These are phyloP conservation scores for Caenorhabditis imperialis DNA, from an alignment of 2,888 invertebrate genomes.

Conservation along the genomic window DNA sequence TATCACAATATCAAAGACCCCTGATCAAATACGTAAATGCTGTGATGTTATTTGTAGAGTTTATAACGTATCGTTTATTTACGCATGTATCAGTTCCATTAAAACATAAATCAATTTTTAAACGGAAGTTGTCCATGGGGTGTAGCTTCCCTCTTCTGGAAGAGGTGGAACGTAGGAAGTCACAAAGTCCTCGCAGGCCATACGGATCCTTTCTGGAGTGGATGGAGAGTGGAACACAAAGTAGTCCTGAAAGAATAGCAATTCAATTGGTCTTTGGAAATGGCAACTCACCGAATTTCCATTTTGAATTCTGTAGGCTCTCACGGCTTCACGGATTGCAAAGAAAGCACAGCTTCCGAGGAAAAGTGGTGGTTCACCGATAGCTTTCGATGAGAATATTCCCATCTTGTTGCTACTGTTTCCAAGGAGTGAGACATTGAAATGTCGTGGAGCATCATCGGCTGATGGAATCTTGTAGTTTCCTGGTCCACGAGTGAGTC, in stretches of 20 bases:
- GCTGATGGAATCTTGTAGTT: constrained; percentile 95
- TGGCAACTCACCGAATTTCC: constrained; percentile 22
- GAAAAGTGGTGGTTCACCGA: constrained; percentile 95
- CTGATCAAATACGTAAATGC: constrained; percentile 9
- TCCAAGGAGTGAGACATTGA: constrained; percentile 92
- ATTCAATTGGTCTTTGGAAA: neutral
- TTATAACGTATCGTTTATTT: no score
- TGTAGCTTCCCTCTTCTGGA: constrained; percentile 55
- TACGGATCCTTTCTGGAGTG: constrained; percentile 89
- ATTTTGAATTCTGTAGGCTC: constrained; percentile 83
- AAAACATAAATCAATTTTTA: no score
- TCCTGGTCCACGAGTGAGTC: constrained; percentile 88
- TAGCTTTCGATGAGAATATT: constrained; percentile 96
- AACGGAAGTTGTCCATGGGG: constrained; percentile 59
- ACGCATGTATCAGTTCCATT: no score
- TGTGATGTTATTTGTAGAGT: no score
- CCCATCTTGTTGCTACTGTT: constrained; percentile 92
- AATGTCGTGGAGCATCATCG: constrained; percentile 90
- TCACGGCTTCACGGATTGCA: constrained; percentile 88
- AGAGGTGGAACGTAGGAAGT: constrained; percentile 51
- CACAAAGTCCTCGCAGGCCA: constrained; percentile 87
- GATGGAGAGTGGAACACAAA: constrained; percentile 85
- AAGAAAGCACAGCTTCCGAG: constrained; percentile 90
- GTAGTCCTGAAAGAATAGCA: constrained; percentile 81
- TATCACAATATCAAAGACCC: neutral